Conservation (phyloP, 2,113 vertebrate genomes). For the Diadophis punctatus region DNA sequence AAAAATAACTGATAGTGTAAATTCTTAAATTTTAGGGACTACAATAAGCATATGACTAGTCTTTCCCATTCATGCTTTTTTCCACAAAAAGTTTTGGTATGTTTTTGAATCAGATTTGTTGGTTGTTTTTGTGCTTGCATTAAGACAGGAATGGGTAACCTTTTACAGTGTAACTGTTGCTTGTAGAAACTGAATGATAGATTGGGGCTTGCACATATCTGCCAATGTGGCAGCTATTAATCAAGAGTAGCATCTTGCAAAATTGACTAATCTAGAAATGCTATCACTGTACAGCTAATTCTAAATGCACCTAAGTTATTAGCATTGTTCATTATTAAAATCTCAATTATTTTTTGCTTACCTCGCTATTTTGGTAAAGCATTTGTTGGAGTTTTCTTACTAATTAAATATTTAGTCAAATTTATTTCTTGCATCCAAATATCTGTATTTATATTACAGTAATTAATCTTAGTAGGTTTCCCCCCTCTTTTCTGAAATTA, state of each 20-base stretch:
- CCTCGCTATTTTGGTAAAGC: neutral
- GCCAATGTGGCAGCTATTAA: constrained; percentile 5
- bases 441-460: constrained; percentile 20
- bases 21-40: neutral
- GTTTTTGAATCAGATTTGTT: constrained; percentile 3
- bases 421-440: neutral
- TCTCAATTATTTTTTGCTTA: neutral
- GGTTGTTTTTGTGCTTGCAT: constrained; percentile 6
- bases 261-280: constrained; percentile 8
- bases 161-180: neutral
- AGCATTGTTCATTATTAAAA: neutral
- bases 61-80: neutral
- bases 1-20: neutral
- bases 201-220: neutral
- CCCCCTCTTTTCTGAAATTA: constrained; percentile 41
- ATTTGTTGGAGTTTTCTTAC: neutral
- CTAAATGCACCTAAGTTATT: constrained; percentile 19
- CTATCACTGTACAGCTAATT: neutral
- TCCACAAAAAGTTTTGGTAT: neutral
- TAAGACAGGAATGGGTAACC: neutral
- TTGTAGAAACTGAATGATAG: neutral
- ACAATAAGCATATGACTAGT: neutral
- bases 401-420: neutral
- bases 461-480: constrained; percentile 1
- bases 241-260: neutral